Percentiles rank a stretch among this genome's conserved stretches.
Evolutionary conservation across 2,113 vertebrate species (phyloP).

Genomic region (Ivindomyrus marchei): DNA sequence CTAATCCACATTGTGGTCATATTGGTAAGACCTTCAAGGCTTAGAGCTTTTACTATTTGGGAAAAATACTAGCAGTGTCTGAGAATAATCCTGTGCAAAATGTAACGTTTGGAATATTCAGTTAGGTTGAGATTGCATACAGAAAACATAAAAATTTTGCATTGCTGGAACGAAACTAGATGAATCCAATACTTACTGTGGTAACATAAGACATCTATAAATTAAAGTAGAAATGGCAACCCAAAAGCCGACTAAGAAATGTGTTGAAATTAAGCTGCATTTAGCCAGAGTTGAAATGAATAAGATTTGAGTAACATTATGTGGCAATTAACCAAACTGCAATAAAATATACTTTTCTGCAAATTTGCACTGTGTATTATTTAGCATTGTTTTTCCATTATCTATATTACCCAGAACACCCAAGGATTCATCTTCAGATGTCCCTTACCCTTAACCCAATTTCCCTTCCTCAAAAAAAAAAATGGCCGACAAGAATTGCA

Average conservation of each 20-base stretch:
- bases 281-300: not conserved
- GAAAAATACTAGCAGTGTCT: not conserved
- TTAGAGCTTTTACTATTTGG: not conserved
- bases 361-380: not conserved
- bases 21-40: not conserved
- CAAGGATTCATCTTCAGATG: not conserved
- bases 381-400: not conserved
- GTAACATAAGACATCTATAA: not conserved
- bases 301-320: not conserved
- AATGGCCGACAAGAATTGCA: not conserved
- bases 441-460: not conserved
- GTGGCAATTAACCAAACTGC: not conserved
- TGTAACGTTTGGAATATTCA: not conserved
- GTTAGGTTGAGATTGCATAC: not conserved
- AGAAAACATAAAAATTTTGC: not conserved
- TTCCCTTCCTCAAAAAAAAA: not conserved
- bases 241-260: not conserved
- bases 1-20: not conserved
- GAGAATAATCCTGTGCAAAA: not conserved
- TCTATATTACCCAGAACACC: not conserved
- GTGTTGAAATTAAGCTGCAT: not conserved
- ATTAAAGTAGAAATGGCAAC: not conserved
- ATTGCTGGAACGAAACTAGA: not conserved
- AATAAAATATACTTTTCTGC: not conserved
- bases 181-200: not conserved